phyloP scores from a whole-genome alignment of 2,888 invertebrate species.

The Cerceris rybyensis region DNA sequence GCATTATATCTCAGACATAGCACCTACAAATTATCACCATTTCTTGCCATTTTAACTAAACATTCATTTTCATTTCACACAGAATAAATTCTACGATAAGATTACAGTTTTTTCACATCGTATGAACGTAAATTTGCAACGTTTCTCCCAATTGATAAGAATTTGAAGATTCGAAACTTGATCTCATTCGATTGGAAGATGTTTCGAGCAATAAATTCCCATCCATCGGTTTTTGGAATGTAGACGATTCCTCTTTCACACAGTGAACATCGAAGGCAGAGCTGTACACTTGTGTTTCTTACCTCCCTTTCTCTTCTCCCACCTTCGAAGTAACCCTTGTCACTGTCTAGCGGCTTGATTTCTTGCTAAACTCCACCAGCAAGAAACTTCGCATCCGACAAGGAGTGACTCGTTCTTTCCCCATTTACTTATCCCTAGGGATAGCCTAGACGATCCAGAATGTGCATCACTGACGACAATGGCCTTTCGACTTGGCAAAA shows the following conservation, averaged over 20 bases:
- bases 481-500: slow-evolving; percentile 52
- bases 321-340: slow-evolving; percentile 56
- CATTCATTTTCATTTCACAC: no score
- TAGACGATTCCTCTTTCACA: slow-evolving; percentile 57
- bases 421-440: slow-evolving; percentile 65
- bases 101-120: neutral
- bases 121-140: neutral
- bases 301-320: slow-evolving; percentile 20
- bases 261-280: slow-evolving; percentile 40
- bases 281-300: slow-evolving; percentile 52
- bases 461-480: slow-evolving; percentile 47
- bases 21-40: no score
- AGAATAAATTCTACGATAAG: neutral
- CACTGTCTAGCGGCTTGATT: slow-evolving; percentile 72
- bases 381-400: slow-evolving; percentile 67
- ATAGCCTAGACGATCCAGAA: slow-evolving; percentile 34
- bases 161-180: neutral
- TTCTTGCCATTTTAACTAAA: no score
- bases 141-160: slow-evolving; percentile 24
- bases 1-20: no score
- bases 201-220: slow-evolving; percentile 49
- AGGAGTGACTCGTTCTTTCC: slow-evolving; percentile 61
- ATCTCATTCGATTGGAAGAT: slow-evolving; percentile 30
- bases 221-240: slow-evolving; percentile 35
- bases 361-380: slow-evolving; percentile 69